A percentile compares a stretch with the other conserved stretches of the same genome.
Conservation (phyloP, 2,113 vertebrate species). For the Henicopernis longicauda region DNA sequence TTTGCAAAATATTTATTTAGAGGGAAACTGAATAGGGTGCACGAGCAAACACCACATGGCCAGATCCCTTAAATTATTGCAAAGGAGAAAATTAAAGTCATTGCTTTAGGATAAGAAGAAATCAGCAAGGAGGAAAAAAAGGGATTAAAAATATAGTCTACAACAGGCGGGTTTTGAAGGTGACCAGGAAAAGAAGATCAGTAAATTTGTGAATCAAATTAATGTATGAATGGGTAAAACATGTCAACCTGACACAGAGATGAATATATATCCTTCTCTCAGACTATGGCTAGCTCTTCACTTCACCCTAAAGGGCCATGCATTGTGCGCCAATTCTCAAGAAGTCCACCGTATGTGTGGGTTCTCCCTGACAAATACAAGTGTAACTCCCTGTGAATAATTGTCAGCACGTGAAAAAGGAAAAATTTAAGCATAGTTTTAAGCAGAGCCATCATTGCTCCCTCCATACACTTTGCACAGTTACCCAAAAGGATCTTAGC, state of each 20-base stretch:
- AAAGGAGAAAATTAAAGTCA: background rate
- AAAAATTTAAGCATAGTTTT: conserved; percentile 38
- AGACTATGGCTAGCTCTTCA: conserved; percentile 31
- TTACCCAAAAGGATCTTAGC: background rate
- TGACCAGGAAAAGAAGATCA: background rate
- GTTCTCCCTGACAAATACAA: conserved; percentile 31
- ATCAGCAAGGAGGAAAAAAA: background rate
- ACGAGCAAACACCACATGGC: background rate
- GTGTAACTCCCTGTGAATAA: background rate
- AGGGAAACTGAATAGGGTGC: background rate
- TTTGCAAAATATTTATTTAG: conserved; percentile 40
- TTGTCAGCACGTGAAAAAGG: conserved; percentile 19
- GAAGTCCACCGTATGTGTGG: background rate
- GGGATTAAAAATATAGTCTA: background rate
- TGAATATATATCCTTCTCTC: conserved; percentile 4
- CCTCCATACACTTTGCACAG: background rate
- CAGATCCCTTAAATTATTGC: background rate
- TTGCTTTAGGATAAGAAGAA: background rate
- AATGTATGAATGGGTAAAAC: background rate
- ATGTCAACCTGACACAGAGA: background rate
- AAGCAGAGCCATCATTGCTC: background rate
- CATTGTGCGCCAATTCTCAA: background rate
- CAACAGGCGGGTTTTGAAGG: background rate
- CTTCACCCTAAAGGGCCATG: background rate
- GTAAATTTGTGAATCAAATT: conserved; percentile 32